These are phyloP conservation scores for Gonioctena quinquepunctata DNA, from an alignment of 1,140 invertebrate species.

Conservation along the genomic window DNA sequence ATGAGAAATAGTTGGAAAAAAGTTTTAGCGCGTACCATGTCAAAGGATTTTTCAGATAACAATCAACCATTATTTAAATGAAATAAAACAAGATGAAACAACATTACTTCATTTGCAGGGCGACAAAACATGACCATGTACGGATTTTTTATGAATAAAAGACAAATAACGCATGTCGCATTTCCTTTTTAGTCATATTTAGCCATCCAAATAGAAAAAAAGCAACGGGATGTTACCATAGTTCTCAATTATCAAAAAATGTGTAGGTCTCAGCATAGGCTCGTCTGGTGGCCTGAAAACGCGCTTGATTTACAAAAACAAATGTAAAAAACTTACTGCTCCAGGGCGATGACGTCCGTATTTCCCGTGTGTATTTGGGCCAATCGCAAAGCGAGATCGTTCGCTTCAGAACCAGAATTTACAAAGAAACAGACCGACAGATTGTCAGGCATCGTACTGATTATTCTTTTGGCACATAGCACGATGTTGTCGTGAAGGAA, in stretches of 20 bases:
- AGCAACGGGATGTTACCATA: neutral
- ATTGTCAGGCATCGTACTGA: constrained; percentile 76
- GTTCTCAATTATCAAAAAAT: neutral
- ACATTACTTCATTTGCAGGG: neutral
- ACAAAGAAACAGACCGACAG: constrained; percentile 95
- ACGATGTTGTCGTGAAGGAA: constrained; percentile 96
- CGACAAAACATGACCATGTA: neutral
- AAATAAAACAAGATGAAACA: too few relatives aligned
- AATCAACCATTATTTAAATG: too few relatives aligned
- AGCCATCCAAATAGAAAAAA: neutral
- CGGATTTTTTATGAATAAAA: neutral
- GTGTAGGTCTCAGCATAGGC: neutral
- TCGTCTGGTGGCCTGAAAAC: constrained; percentile 22
- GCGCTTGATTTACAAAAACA: constrained; percentile 2
- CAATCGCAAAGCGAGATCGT: constrained; percentile 92
- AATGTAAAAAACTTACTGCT: constrained; percentile 88
- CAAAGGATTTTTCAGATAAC: too few relatives aligned
- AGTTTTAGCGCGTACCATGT: too few relatives aligned
- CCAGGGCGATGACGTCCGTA: constrained; percentile 88
- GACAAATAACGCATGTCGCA: neutral
- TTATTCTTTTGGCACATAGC: constrained; percentile 83
- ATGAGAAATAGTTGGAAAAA: too few relatives aligned
- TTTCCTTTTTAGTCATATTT: neutral
- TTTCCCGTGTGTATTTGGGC: constrained; percentile 86
- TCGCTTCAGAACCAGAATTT: constrained; percentile 99